Conservation (phyloP, 2,888 invertebrate species). For the Dolichopus griseipennis region DNA sequence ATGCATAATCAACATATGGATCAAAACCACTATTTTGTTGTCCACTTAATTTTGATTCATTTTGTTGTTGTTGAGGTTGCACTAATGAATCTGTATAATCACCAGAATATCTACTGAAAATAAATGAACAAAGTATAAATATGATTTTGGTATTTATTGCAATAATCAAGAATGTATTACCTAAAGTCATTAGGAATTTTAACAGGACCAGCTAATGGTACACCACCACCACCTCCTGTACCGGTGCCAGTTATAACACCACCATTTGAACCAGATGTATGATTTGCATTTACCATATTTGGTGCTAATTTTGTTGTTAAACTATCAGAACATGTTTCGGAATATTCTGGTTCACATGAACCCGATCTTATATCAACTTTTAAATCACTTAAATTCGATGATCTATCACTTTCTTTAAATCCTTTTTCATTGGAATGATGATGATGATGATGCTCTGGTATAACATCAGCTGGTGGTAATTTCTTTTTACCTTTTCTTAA, state of each 20-base stretch:
- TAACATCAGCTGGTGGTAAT: slow-evolving; percentile 41
- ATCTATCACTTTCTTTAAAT: slow-evolving; percentile 61
- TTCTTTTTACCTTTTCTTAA: slow-evolving; percentile 50
- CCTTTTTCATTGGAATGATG: slow-evolving; percentile 42
- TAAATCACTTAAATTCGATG: slow-evolving; percentile 85
- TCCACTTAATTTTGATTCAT: slow-evolving; percentile 38
- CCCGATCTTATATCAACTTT: slow-evolving; percentile 77
- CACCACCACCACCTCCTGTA: slow-evolving; percentile 44
- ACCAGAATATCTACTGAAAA: slow-evolving; percentile 34
- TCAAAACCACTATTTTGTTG: slow-evolving; percentile 79
- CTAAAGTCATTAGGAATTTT: slow-evolving; percentile 59
- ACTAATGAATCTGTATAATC: slow-evolving; percentile 33
- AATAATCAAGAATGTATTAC: slow-evolving; percentile 19
- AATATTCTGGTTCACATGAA: slow-evolving; percentile 48
- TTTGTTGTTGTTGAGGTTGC: slow-evolving; percentile 10
- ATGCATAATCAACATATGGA: slow-evolving; percentile 79
- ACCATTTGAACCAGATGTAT: slow-evolving; percentile 10
- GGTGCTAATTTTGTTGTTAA: slow-evolving; percentile 44
- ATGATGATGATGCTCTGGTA: slow-evolving; percentile 44
- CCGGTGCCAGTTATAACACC: slow-evolving; percentile 15
- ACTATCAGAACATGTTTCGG: slow-evolving; percentile 52
- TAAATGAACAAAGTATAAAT: neutral
- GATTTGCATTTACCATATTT: slow-evolving; percentile 21
- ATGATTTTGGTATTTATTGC: neutral
- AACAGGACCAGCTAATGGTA: slow-evolving; percentile 70